Base-by-base conservation (phyloP, 2,113 vertebrate species). In the Pungitius pungitius region DNA sequence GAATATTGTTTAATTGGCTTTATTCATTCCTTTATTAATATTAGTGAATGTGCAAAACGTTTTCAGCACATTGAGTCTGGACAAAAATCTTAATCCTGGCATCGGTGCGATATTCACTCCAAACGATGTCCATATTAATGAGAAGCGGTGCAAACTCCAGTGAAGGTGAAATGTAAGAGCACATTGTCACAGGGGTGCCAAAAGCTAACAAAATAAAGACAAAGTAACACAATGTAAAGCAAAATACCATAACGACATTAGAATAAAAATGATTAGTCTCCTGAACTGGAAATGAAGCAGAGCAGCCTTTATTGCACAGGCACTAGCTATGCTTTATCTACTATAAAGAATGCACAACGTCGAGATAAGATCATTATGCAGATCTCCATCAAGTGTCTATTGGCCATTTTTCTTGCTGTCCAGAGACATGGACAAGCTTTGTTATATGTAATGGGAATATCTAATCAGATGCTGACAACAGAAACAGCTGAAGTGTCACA, bases 51-150 rank as follows among this genome's bases (percentile, higher is more conserved):
- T 60, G 45, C 17, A 60, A 33, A 43, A 20, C 15, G 45, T 77
- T 59, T 60, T 66, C 26, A 58, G 27, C 24, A 65, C 49, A 59
- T 72, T 83, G 70, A 83, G 54, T 54, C 58, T 55, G 30, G 58
- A 70, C 45, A n/a, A 43, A 69, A 60, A 54, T 52, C 17, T 18
- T 62, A 49, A 54, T 73, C 49, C 35, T 71, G 35, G 51, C 67
- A 11, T 17, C 59, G 42, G 24, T 10, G 40, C 57, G 30, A 66
- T n/a, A 69, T 58, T 26, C 51, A 58, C 33, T 77, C 49, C 52
- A 52, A 71, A 43, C 49, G n/a, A 24, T 64, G 63, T 80, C 30
- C 27, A 78, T 75, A 80, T 72, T 74, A 64, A 80, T 80, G 54
- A 72, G 27, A 40, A 17, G 40, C 45, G 27, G 27, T 73, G 58